These are phyloP conservation scores for Halcyon chelicuti DNA, from an alignment of 2,797 vertebrate species.

Conservation along the genomic window DNA sequence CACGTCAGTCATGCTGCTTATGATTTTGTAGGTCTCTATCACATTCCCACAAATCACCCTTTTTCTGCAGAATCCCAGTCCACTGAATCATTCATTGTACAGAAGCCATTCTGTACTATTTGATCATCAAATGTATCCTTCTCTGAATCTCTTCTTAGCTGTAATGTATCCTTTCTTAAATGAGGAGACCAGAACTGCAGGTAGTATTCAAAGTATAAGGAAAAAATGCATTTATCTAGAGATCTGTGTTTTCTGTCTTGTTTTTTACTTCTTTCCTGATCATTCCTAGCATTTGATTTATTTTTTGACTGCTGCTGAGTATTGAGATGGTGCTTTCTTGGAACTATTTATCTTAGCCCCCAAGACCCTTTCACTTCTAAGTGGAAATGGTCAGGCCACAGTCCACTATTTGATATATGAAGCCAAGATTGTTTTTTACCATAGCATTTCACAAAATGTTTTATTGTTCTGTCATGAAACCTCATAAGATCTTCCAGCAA, in stretches of 20 bases:
- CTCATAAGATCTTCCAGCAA: not conserved
- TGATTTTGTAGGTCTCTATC: not conserved
- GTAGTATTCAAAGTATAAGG: not conserved
- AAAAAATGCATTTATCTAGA: not conserved
- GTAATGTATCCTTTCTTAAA: not conserved
- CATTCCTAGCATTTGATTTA: not conserved
- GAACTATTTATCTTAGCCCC: constrained; percentile 20
- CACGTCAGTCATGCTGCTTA: not conserved
- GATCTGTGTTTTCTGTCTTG: not conserved
- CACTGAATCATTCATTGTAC: not conserved
- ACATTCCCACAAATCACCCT: not conserved
- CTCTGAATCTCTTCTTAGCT: not conserved
- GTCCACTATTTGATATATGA: constrained; percentile 5
- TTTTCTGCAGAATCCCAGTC: not conserved
- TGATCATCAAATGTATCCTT: not conserved
- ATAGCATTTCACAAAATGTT: not conserved
- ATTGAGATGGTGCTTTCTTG: not conserved
- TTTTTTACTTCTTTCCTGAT: not conserved
- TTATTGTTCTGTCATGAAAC: not conserved
- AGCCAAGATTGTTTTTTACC: not conserved
- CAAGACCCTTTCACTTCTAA: not conserved
- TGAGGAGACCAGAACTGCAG: not conserved
- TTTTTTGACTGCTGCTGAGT: not conserved
- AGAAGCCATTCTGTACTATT: not conserved
- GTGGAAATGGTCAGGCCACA: constrained; percentile 1